These are phyloP conservation scores for Frankliniella intonsa DNA, from an alignment of 2,888 invertebrate species.

Conservation along the genomic window DNA sequence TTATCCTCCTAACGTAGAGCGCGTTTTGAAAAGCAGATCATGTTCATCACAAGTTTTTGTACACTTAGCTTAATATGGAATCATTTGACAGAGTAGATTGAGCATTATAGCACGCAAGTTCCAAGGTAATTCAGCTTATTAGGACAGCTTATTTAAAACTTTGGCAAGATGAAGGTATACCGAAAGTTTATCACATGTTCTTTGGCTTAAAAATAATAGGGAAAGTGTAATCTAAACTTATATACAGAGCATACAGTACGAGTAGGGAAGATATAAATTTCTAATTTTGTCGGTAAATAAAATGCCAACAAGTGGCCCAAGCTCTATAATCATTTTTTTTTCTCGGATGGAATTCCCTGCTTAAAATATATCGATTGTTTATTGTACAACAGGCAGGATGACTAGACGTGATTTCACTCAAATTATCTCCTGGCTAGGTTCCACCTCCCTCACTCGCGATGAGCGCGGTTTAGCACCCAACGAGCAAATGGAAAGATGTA, in stretches of 20 bases:
- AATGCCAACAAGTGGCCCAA: too few relatives aligned
- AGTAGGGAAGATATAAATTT: too few relatives aligned
- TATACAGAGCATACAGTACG: too few relatives aligned
- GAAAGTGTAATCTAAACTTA: neutral
- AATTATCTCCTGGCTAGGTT: too few relatives aligned
- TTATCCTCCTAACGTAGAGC: neutral
- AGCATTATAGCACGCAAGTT: conserved; percentile 16
- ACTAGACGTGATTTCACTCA: too few relatives aligned
- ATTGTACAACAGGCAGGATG: too few relatives aligned
- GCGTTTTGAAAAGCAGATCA: neutral
- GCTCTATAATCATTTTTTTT: neutral
- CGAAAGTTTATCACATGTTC: conserved; percentile 8
- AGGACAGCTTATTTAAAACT: neutral
- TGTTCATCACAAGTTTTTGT: conserved; percentile 7
- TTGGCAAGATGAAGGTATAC: conserved; percentile 21
- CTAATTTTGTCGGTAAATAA: too few relatives aligned
- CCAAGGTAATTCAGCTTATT: neutral
- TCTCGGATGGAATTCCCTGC: neutral
- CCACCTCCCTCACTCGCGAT: too few relatives aligned
- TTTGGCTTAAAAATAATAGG: neutral
- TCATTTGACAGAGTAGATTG: conserved; percentile 17
- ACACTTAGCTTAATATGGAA: conserved; percentile 22
- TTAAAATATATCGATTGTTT: too few relatives aligned
- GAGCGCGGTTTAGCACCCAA: too few relatives aligned
- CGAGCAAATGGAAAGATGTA: too few relatives aligned